Base-by-base conservation (phyloP, 2,113 vertebrate species). In the Chionomys nivalis region DNA sequence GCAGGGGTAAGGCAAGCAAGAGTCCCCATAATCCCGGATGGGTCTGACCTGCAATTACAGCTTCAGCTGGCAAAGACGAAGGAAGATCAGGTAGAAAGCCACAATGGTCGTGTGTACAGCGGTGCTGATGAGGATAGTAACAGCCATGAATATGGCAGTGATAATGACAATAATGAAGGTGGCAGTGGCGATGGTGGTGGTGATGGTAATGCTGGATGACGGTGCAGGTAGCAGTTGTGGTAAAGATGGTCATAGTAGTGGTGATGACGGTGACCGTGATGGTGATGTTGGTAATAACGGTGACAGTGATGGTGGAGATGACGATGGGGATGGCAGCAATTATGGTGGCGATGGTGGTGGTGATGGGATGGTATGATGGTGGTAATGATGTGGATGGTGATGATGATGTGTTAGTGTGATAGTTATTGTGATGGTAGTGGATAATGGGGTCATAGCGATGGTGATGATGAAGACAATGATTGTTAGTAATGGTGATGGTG, bases 41-140 rank as follows among this genome's bases (percentile, higher is more conserved):
- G 61, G 26, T 65, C 14, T 19, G 61, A 55, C 39, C 39, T 33
- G 16, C 16, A 19, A 31, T 68, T 68, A 49, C 28, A 68, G 65
- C 65, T 31, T 86, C 63, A 23, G 42, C 42, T 65, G 63, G 42
- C 2, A 47, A 47, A 87, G 83, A 68, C 44, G 6, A 47, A 68
- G 61, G 42, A 47, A 23, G 63, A 52, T 11, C 28, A 87, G 44
- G 61, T 24, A 19, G 39, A 4, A 58, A 26, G 79, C 11, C 4
- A 13, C 12, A 9, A 1, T n/a, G 10, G 10, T 16, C 6, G 4
- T 24, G 28, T 21, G 44, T 33, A 26, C 13, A 24, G 0, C 13
- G 3, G 3, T 52, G 81, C 0, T 11, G 52, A 0, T 28, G 68
- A 1, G 33, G 28, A 11, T 3, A n/a, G n/a, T n/a, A 2, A 0